Conservation (phyloP, 2,888 invertebrate species). For the Dexiosoma caninum region DNA sequence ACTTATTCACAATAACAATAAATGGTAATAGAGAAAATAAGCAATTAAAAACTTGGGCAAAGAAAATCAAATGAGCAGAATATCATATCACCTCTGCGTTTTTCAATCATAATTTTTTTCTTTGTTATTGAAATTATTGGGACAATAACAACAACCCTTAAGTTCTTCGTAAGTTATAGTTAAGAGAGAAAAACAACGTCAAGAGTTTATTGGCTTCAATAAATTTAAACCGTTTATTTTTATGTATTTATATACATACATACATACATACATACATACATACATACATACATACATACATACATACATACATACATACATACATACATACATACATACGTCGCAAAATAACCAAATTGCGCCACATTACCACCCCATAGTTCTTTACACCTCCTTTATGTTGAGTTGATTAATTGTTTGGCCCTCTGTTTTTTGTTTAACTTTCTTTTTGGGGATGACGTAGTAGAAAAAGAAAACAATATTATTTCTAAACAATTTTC, state of each 20-base stretch:
- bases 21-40: background rate
- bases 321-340: no score
- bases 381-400: background rate
- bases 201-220: conserved; percentile 61
- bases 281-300: no score
- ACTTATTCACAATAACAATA: background rate
- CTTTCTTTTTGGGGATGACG: background rate
- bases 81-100: conserved; percentile 5
- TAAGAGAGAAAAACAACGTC: conserved; percentile 28
- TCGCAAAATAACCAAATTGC: background rate
- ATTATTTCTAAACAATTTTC: background rate
- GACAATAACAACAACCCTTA: conserved; percentile 42
- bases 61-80: conserved; percentile 13
- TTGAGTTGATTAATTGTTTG: background rate
- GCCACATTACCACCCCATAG: background rate
- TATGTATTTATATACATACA: no score
- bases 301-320: no score
- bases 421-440: background rate
- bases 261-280: no score
- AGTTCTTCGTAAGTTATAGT: background rate
- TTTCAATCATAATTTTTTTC: background rate
- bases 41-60: background rate
- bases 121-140: background rate
- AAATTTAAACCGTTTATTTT: conserved; percentile 22
- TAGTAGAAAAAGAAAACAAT: background rate